Evolutionary conservation across 2,797 vertebrate species (phyloP).

Genomic region (Lates japonicus): DNA sequence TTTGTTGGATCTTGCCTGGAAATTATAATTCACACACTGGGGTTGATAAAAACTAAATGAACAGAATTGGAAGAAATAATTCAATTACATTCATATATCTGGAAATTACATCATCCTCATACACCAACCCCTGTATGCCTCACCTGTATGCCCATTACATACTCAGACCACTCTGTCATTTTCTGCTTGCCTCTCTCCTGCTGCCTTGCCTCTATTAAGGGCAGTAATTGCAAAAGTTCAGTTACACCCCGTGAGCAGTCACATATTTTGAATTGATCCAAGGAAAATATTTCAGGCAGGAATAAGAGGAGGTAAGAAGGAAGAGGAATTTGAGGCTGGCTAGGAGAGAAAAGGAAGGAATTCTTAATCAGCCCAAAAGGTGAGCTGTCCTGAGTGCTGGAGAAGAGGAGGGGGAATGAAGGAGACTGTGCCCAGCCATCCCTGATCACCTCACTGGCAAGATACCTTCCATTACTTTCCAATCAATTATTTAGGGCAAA

Average conservation of each 20-base stretch:
- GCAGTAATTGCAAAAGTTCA: slow-evolving; percentile 22
- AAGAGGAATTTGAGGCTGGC: too few relatives aligned
- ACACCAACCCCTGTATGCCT: slow-evolving; percentile 19
- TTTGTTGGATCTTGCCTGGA: slow-evolving; percentile 58
- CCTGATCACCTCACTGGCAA: too few relatives aligned
- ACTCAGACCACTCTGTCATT: slow-evolving; percentile 26
- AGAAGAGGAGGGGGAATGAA: too few relatives aligned
- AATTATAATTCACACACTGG: slow-evolving; percentile 51
- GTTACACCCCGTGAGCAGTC: slow-evolving; percentile 29
- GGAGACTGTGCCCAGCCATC: too few relatives aligned
- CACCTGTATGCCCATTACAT: slow-evolving; percentile 11
- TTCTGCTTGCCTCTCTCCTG: slow-evolving; percentile 30
- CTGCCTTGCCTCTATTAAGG: slow-evolving; percentile 15
- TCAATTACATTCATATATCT: slow-evolving; percentile 18
- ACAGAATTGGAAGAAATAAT: too few relatives aligned
- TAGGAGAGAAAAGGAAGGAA: too few relatives aligned
- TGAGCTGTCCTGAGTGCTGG: too few relatives aligned
- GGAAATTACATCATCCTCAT: slow-evolving; percentile 38
- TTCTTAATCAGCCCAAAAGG: too few relatives aligned
- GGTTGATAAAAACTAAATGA: slow-evolving; percentile 50
- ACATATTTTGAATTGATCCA: slow-evolving; percentile 6
- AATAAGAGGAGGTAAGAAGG: not conserved
- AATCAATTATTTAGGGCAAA: too few relatives aligned
- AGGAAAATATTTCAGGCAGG: slow-evolving; percentile 31
- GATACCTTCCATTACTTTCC: too few relatives aligned